Base-by-base conservation (phyloP, 2,888 invertebrate species). In the Epinotia demarniana region DNA sequence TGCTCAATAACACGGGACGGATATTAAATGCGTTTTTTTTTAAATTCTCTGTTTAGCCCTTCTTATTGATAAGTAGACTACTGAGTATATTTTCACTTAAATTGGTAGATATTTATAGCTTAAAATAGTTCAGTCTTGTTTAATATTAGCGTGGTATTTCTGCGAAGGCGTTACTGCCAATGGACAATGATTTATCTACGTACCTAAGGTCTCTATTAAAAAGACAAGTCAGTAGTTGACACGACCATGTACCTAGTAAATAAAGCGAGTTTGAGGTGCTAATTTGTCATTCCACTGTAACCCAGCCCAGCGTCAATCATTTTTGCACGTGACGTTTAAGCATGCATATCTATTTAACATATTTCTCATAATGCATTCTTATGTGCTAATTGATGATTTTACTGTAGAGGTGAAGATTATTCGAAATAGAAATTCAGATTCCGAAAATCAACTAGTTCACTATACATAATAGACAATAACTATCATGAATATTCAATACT, bases 401-500 rank as follows among this genome's bases (percentile, higher is more conserved):
- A 11, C 0, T 8, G 5, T 39, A 18, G 16, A 60, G 13, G 23
- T 60, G 16, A 60, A 60, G 60, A 27, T 27, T 13, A 16, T 27
- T 13, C 23, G 6, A 12, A 27, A 13, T 16, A 27, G 6, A 27
- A 60, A 60, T 27, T 16, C 13, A 23, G 23, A 58, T 19, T 58
- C 19, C 3, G 19, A 12, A 27, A 27, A 60, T 27, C 60, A 27
- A 27, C 13, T 16, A 60, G 27, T 27, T 27, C 13, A 39, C 39
- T 39, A 39, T 39, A 39, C 39, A 39, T 39, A 33, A 39, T 39
- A 39, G 39, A 39, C 39, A 9, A 39, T 8, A 39, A 39, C 27
- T n/a, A 33, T 70, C 53, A 70, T 61, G 60, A 71, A 55, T 71
- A 55, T 62, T 66, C 39, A 55, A 19, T 62, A 39, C 19, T 62